Evolutionary conservation across 2,888 invertebrate species (phyloP).

Genomic region (Isoperla grammatica): DNA sequence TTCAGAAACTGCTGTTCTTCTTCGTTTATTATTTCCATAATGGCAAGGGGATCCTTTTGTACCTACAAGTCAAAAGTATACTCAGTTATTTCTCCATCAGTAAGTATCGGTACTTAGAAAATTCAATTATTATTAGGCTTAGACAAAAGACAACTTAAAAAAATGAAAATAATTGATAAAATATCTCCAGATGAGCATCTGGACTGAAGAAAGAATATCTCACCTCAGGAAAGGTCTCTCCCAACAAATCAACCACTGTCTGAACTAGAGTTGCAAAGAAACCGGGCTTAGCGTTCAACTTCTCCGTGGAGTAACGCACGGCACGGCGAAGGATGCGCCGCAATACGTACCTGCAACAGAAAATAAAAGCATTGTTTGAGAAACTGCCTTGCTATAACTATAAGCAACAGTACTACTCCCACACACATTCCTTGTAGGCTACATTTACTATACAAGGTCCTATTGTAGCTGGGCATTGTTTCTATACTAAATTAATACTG

Average conservation of each 20-base stretch:
- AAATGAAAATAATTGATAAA: constrained; percentile 8
- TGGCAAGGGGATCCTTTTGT: constrained; percentile 55
- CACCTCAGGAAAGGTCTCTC: constrained; percentile 57
- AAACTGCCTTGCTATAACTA: too few species aligned
- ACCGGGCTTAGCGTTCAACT: constrained; percentile 91
- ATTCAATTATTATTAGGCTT: too few species aligned
- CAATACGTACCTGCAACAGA: constrained; percentile 68
- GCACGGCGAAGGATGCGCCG: constrained; percentile 91
- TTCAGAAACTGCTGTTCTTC: constrained; percentile 97
- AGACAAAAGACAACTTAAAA: too few species aligned
- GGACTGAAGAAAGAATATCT: constrained; percentile 8
- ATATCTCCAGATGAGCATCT: not conserved
- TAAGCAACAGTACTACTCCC: too few species aligned
- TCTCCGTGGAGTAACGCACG: constrained; percentile 94
- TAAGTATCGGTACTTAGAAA: too few species aligned
- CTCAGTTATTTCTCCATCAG: too few species aligned
- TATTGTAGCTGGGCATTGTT: too few species aligned
- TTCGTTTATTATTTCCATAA: constrained; percentile 93
- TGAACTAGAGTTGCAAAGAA: constrained; percentile 87
- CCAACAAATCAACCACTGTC: constrained; percentile 79
- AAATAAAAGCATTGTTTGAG: too few species aligned
- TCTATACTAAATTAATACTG: too few species aligned
- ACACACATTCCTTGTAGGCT: too few species aligned
- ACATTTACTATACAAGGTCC: too few species aligned
- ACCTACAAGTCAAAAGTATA: constrained; percentile 20